These are phyloP conservation scores for Heteropelma amictum DNA, from an alignment of 2,888 invertebrate species.

Conservation along the genomic window DNA sequence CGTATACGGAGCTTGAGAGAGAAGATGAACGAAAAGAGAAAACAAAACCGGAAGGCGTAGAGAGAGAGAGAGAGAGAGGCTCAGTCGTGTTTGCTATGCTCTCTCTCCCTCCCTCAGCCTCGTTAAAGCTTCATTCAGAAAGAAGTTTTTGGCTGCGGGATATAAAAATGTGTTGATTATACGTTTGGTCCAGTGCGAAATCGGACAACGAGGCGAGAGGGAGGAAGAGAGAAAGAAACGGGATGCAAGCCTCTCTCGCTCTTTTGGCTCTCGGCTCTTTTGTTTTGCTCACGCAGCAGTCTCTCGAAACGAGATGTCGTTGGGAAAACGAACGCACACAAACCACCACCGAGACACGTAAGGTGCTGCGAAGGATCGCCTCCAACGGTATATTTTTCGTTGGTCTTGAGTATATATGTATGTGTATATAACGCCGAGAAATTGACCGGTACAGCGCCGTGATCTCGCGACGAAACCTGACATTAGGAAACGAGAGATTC, in stretches of 20 bases:
- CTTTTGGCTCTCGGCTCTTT: neutral
- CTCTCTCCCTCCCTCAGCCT: neutral
- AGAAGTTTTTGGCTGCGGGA: conserved; percentile 74
- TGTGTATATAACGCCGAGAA: conserved; percentile 27
- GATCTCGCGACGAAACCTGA: conserved; percentile 40
- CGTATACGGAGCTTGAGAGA: neutral
- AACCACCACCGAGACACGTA: conserved; percentile 26
- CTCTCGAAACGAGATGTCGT: conserved; percentile 67
- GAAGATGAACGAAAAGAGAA: conserved; percentile 14
- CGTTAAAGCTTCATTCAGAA: conserved; percentile 70
- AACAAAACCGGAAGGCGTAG: conserved; percentile 27
- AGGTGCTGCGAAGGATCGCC: conserved; percentile 29
- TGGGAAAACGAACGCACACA: conserved; percentile 68
- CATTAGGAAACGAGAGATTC: conserved; percentile 53
- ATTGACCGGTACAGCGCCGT: conserved; percentile 45
- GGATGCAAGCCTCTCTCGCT: conserved; percentile 1
- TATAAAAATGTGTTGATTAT: conserved; percentile 78
- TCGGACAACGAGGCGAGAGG: conserved; percentile 34
- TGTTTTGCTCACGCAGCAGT: neutral
- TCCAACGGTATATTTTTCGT: neutral
- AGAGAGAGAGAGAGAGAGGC: neutral
- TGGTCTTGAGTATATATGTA: neutral
- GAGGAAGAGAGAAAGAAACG: conserved; percentile 10
- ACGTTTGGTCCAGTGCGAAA: conserved; percentile 68
- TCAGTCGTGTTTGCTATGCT: conserved; percentile 16